Evolutionary conservation across 35 echinoderm and acorn worm species (phyloP).

Genomic region (Chiridota heheva): DNA sequence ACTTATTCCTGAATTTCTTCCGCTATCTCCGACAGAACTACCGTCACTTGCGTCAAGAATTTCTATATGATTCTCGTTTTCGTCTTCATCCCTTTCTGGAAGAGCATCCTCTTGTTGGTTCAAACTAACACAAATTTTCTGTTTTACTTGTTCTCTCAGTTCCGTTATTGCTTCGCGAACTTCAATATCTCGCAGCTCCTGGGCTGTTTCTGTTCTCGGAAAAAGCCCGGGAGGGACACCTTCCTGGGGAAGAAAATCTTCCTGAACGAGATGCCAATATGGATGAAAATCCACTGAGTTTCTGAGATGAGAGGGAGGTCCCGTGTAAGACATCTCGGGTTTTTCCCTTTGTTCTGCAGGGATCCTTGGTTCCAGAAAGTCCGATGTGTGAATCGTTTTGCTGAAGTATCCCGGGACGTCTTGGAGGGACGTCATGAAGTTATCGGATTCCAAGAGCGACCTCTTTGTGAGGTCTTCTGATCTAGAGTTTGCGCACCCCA

Average conservation of each 20-base stretch:
- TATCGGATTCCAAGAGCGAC: constrained; percentile 50
- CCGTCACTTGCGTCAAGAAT: no score
- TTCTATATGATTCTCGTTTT: no score
- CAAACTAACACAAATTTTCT: constrained; percentile 44
- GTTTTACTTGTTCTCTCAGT: constrained; percentile 62
- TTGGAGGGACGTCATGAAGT: constrained; percentile 51
- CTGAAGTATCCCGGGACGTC: constrained; percentile 84
- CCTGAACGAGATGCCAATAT: constrained; percentile 70
- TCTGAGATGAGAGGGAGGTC: constrained; percentile 88
- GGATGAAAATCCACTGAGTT: constrained; percentile 90
- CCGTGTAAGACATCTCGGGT: constrained; percentile 88
- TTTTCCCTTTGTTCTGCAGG: constrained; percentile 12
- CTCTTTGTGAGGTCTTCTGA: constrained; percentile 83
- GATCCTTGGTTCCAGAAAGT: constrained; percentile 50
- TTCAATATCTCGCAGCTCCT: constrained; percentile 82
- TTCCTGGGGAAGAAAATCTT: constrained; percentile 49
- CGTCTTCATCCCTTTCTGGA: not conserved
- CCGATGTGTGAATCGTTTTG: constrained; percentile 59
- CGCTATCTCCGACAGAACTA: not conserved
- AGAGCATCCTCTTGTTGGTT: constrained; percentile 36
- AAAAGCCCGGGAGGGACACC: constrained; percentile 57
- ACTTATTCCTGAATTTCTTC: not conserved
- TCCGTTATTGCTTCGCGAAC: constrained; percentile 68
- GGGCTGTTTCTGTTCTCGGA: constrained; percentile 67
- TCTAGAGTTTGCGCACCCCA: constrained; percentile 76